A percentile compares a stretch with the other conserved stretches of the same genome.
phyloP scores from a whole-genome alignment of 37 sponge, comb jelly and placozoan species.

The Axinella damicornis region DNA sequence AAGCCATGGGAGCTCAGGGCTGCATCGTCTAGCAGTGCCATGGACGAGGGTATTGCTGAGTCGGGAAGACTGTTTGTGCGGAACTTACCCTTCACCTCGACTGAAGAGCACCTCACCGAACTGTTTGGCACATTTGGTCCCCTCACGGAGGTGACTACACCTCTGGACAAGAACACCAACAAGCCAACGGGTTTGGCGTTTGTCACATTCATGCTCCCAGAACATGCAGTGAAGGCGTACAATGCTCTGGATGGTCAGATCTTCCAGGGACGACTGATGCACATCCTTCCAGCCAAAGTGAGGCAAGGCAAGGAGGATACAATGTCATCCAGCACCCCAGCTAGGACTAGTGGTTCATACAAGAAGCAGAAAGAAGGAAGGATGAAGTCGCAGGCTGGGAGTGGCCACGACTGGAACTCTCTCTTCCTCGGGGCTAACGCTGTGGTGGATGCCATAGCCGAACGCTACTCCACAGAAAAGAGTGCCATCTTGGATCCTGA shows the following conservation, averaged over 20 bases:
- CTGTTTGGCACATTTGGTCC: constrained; percentile 88
- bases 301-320: constrained; percentile 13
- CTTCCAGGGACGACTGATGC: constrained; percentile 91
- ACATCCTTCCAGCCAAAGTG: constrained; percentile 86
- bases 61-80: constrained; percentile 94
- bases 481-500: constrained; percentile 77
- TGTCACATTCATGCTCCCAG: constrained; percentile 95
- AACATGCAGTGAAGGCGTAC: constrained; percentile 89
- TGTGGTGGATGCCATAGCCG: constrained; percentile 88
- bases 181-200: constrained; percentile 87
- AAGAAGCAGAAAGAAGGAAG: constrained; percentile 89
- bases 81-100: constrained; percentile 86
- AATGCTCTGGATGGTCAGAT: constrained; percentile 82
- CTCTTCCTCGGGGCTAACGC: constrained; percentile 94
- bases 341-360: constrained; percentile 1
- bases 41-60: constrained; percentile 65
- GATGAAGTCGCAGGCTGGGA: constrained; percentile 64
- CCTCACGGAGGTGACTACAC: constrained; percentile 77
- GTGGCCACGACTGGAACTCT: constrained; percentile 91
- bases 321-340: neutral
- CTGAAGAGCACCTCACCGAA: constrained; percentile 83
- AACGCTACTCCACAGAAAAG: constrained; percentile 73
- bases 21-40: neutral
- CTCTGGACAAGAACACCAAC: constrained; percentile 77
- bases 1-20: constrained; percentile 79